Evolutionary conservation across 2,797 vertebrate species (phyloP).

Genomic region (Tinamus major): DNA sequence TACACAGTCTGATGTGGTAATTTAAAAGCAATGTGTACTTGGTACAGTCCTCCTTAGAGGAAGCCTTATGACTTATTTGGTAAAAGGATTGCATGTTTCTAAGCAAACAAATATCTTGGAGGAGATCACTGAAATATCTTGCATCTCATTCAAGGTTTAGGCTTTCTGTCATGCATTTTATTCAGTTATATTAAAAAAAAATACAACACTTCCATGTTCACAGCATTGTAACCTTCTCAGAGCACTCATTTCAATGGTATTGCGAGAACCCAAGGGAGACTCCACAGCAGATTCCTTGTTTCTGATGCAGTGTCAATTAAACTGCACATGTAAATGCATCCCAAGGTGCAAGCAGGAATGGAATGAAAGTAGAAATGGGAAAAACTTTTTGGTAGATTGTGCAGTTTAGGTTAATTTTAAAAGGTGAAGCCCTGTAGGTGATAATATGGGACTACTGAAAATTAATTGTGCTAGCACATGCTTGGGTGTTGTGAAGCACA

Average conservation of each 20-base stretch:
- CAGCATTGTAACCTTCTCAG: background rate
- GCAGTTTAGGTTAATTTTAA: background rate
- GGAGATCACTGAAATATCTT: background rate
- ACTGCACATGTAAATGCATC: no score
- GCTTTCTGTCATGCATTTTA: background rate
- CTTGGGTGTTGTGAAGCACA: background rate
- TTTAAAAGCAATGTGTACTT: no score
- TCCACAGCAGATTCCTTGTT: background rate
- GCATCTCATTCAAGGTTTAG: background rate
- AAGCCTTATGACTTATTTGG: background rate
- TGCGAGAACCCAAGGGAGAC: background rate
- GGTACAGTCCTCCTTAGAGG: background rate
- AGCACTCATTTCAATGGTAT: background rate
- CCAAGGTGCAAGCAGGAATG: background rate
- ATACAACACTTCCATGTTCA: background rate
- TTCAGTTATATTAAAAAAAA: background rate
- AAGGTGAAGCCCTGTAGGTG: background rate
- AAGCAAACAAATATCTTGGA: background rate
- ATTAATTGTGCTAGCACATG: background rate
- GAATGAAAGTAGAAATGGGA: background rate
- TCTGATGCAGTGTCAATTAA: background rate
- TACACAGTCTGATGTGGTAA: background rate
- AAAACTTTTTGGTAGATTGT: background rate
- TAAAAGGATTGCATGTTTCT: background rate
- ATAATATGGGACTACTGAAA: background rate